Percentiles rank a stretch among this genome's conserved stretches.
phyloP scores from a whole-genome alignment of 2,113 vertebrate species.

The Odocoileus virginianus region DNA sequence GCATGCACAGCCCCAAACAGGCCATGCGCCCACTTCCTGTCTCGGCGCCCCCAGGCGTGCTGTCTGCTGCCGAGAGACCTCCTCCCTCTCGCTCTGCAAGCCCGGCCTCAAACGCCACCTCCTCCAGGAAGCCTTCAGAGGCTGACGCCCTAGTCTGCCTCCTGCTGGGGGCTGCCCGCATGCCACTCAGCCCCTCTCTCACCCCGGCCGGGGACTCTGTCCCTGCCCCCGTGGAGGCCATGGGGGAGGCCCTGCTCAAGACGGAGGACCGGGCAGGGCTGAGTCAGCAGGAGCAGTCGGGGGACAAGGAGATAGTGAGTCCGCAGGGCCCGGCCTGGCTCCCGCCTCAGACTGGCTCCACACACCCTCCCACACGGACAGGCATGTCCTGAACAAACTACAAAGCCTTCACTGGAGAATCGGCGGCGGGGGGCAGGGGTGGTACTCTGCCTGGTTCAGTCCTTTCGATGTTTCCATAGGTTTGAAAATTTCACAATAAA shows the following conservation, averaged over 20 bases:
- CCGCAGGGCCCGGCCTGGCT: rapidly evolving
- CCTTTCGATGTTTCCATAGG: neutral
- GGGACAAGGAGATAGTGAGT: neutral
- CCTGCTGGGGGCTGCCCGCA: neutral
- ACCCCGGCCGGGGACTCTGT: neutral
- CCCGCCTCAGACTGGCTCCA: neutral
- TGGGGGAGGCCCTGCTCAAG: neutral
- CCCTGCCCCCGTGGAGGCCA: neutral
- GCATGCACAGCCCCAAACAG: neutral
- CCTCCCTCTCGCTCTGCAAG: neutral
- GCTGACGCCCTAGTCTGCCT: neutral
- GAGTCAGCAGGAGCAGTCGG: neutral
- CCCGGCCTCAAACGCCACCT: neutral
- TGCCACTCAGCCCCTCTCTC: neutral
- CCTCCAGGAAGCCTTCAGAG: neutral
- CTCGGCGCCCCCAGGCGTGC: rapidly evolving
- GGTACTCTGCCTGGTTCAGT: neutral
- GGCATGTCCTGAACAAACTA: neutral
- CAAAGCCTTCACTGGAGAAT: neutral
- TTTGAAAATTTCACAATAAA: neutral
- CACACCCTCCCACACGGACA: neutral
- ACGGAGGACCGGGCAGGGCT: neutral
- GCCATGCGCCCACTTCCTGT: rapidly evolving
- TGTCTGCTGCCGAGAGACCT: neutral
- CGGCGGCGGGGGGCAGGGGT: neutral